Percentiles rank a stretch among this genome's conserved stretches.
Conservation (phyloP, 2,113 vertebrate genomes). For the Neotragus moschatus region DNA sequence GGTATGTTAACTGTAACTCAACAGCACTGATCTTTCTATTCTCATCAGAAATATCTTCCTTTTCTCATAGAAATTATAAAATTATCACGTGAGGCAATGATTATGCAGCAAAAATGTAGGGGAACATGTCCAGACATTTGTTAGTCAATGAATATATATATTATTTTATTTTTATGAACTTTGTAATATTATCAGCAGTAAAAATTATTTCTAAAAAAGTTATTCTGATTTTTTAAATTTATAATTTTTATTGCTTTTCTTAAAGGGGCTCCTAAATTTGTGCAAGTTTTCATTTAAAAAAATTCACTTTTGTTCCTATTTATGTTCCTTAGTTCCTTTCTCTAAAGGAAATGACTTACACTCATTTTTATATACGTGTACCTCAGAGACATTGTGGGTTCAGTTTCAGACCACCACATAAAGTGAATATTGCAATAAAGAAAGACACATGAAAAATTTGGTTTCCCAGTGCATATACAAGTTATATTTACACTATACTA, state of each 20-base stretch:
- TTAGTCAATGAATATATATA: not conserved
- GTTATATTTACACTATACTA: not conserved
- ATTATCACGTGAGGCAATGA: not conserved
- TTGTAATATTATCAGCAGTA: not conserved
- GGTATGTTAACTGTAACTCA: not conserved
- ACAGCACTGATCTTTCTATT: not conserved
- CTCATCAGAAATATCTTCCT: not conserved
- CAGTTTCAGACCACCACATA: not conserved
- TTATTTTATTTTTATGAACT: not conserved
- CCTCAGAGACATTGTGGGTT: not conserved
- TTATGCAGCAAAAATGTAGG: not conserved
- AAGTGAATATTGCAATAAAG: not conserved
- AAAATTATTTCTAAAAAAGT: not conserved
- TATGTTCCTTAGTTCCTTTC: not conserved
- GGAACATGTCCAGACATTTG: not conserved
- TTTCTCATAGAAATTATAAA: not conserved
- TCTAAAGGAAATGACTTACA: not conserved
- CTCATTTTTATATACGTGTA: not conserved
- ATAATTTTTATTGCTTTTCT: not conserved
- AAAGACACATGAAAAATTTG: not conserved
- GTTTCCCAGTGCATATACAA: not conserved
- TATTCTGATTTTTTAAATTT: not conserved
- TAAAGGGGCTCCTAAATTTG: not conserved
- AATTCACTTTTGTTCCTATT: not conserved
- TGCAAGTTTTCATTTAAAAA: not conserved